Evolutionary conservation across 2,797 vertebrate species (phyloP).

Genomic region (Sternarchorhynchus goeldii): DNA sequence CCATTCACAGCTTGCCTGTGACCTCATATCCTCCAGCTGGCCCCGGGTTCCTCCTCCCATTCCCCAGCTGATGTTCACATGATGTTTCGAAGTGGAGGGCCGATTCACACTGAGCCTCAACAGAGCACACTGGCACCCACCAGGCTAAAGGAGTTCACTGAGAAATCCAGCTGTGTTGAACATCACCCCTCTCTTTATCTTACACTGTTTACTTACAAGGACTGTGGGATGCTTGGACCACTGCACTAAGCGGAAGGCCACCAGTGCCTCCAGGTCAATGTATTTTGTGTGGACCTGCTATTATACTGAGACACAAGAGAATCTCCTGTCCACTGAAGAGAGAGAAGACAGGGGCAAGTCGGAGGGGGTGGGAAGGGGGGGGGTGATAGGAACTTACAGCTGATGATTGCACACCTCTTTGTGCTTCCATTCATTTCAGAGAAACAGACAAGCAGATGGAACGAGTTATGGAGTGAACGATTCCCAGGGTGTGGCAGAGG

Average conservation of each 20-base stretch:
- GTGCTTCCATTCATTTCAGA: not conserved
- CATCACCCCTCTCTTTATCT: not conserved
- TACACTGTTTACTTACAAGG: not conserved
- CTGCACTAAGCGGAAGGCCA: not conserved
- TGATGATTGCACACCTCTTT: not conserved
- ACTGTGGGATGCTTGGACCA: too few species aligned
- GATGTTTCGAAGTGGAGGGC: not conserved
- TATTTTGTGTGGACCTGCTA: constrained; percentile 8
- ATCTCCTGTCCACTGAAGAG: not conserved
- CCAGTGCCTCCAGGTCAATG: too few species aligned
- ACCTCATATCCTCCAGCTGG: constrained; percentile 40
- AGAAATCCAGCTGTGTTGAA: not conserved
- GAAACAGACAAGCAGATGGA: not conserved
- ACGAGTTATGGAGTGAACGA: not conserved
- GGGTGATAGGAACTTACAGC: not conserved
- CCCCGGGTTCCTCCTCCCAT: constrained; percentile 53
- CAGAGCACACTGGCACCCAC: not conserved
- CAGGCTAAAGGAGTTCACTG: not conserved
- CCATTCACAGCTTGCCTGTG: constrained; percentile 38
- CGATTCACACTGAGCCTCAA: not conserved
- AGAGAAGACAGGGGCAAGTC: not conserved
- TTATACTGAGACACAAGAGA: not conserved
- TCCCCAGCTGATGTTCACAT: not conserved
- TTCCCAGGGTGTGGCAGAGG: constrained; percentile 9
- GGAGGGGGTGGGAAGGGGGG: too few species aligned